Percentiles rank a stretch among this genome's conserved stretches.
Evolutionary conservation across 2,113 vertebrate genomes (phyloP).

Genomic region (Glaucomys volans): DNA sequence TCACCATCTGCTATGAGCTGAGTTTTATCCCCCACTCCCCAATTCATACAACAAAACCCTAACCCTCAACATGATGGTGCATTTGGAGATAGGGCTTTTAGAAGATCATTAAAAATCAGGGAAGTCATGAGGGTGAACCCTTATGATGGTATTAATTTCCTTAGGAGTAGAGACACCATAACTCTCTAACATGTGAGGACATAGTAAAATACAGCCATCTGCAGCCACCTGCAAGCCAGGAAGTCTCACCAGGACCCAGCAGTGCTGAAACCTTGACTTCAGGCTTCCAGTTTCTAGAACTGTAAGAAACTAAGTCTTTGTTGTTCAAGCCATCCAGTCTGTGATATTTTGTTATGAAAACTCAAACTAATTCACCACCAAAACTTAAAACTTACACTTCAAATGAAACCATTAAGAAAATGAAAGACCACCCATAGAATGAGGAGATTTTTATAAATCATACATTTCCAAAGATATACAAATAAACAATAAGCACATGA

Average conservation of each 20-base stretch:
- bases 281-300: background rate
- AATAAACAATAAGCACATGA: background rate
- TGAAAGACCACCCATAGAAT: background rate
- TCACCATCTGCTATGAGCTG: background rate
- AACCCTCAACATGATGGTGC: background rate
- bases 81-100: background rate
- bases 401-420: background rate
- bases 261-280: background rate
- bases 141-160: background rate
- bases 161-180: background rate
- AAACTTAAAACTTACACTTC: background rate
- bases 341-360: background rate
- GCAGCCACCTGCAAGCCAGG: background rate
- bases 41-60: background rate
- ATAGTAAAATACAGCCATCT: background rate
- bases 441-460: background rate
- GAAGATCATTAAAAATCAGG: background rate
- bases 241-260: background rate
- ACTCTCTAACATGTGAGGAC: background rate
- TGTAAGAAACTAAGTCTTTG: background rate
- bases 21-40: background rate
- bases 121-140: rapidly evolving
- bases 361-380: background rate
- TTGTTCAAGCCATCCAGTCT: background rate
- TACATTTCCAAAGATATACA: background rate